Evolutionary conservation across 2,797 vertebrate species (phyloP).

Genomic region (Lindbergichthys nudifrons): DNA sequence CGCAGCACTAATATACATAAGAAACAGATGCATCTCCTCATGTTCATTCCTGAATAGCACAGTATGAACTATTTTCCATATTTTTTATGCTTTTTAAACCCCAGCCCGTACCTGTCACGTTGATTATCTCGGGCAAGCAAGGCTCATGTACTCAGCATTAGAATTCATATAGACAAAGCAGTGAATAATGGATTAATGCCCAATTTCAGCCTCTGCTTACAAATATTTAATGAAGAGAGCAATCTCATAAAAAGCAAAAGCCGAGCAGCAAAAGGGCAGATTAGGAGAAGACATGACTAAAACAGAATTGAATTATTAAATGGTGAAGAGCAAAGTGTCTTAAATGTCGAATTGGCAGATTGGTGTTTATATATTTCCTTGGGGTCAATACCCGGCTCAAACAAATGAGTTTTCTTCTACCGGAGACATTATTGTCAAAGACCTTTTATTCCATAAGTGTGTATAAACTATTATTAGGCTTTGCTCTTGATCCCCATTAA

Average conservation of each 20-base stretch:
- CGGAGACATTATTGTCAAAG: constrained; percentile 30
- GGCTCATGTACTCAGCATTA: constrained; percentile 49
- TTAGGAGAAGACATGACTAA: constrained; percentile 36
- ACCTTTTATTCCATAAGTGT: constrained; percentile 53
- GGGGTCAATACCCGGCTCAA: constrained; percentile 24
- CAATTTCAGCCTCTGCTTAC: constrained; percentile 49
- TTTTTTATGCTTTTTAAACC: constrained; percentile 44
- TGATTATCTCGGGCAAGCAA: constrained; percentile 64
- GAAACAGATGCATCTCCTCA: constrained; percentile 42
- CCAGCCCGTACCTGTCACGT: constrained; percentile 61
- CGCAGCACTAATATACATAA: constrained; percentile 47
- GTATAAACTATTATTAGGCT: constrained; percentile 56
- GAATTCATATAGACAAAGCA: constrained; percentile 56
- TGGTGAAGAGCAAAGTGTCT: constrained; percentile 15
- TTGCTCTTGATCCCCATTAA: constrained; percentile 59
- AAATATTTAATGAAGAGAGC: constrained; percentile 54
- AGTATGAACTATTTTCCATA: constrained; percentile 24
- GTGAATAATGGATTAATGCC: constrained; percentile 56
- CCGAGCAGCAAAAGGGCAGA: constrained; percentile 32
- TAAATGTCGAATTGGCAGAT: constrained; percentile 13
- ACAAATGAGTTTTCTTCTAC: constrained; percentile 35
- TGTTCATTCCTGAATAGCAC: constrained; percentile 26
- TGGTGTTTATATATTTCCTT: constrained; percentile 17
- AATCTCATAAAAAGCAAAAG: constrained; percentile 56
- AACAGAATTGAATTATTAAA: constrained; percentile 45